Evolutionary conservation across 1,140 invertebrate genomes (phyloP).

Genomic region (Phocides pigmalion): DNA sequence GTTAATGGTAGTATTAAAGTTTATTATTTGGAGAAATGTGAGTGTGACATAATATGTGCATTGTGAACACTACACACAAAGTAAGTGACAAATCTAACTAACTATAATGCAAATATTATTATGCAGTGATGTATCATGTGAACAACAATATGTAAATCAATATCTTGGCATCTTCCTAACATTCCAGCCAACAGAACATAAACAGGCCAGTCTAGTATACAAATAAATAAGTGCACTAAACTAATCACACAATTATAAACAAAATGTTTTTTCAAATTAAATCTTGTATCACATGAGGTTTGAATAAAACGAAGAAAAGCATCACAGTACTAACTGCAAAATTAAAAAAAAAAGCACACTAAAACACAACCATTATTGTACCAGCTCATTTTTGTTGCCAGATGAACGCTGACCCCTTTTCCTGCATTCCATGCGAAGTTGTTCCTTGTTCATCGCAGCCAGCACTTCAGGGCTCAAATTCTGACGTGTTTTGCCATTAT

Average conservation of each 20-base stretch:
- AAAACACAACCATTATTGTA: conserved; percentile 73
- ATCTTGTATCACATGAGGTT: not conserved
- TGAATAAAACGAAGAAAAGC: conserved; percentile 48
- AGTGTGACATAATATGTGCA: not conserved
- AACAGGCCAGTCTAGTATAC: conserved; percentile 10
- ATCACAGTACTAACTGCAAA: conserved; percentile 58
- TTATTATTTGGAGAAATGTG: too few relatives aligned
- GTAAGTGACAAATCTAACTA: conserved; percentile 10
- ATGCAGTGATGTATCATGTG: conserved; percentile 2
- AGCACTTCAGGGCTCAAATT: conserved; percentile 78
- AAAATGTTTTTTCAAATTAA: conserved; percentile 22
- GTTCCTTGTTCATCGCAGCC: conserved; percentile 85
- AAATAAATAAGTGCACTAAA: conserved; percentile 26
- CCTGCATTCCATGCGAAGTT: conserved; percentile 85
- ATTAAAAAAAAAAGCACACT: conserved; percentile 64
- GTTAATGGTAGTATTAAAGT: too few relatives aligned
- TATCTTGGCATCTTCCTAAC: conserved; percentile 11
- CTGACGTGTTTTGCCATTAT: conserved; percentile 72
- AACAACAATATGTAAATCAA: conserved; percentile 16
- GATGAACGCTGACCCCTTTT: conserved; percentile 85
- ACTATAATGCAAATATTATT: conserved; percentile 20
- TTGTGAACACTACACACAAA: conserved; percentile 3
- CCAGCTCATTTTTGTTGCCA: conserved; percentile 87
- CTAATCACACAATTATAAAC: conserved; percentile 23
- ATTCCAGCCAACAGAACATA: conserved; percentile 26